Evolutionary conservation across 2,888 invertebrate species (phyloP), one percentile per base, ranked within the genome.

Genomic region (Epinotia brunnichana): DNA sequence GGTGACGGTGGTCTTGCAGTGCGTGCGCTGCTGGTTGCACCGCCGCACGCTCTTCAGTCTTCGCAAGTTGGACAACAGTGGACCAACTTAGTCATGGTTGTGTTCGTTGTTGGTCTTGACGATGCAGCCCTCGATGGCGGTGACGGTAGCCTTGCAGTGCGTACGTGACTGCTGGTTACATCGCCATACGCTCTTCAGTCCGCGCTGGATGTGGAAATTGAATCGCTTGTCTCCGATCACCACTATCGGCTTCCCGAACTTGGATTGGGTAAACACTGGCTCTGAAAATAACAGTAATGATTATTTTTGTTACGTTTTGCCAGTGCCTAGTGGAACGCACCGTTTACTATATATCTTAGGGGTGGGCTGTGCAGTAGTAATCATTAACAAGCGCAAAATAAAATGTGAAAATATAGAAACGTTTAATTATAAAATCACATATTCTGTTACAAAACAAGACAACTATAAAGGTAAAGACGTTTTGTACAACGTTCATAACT

Each of bases 171-270:
- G 72, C 21, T 56, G 67, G 68, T 68, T 68, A 56, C 72, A 72
- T 2, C 72, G 67, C 56, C 56, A 72, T 24, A 68, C 48, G 5
- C 35, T 41, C 56, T 72, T 72, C 21, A 17, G 13, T 10, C 56
- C 56, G 15, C 67, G 67, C 5, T 61, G 35, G 7, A 51, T n/a
- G 39, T 72, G 72, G 9, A 68, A 56, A 48, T 68, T 70, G 70
- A 72, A 76, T 29, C 76, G 73, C 59, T 71, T 69, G 62, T 69
- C 29, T 11, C 75, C 76, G 13, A 75, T 59, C 39, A 61, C 39
- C 11, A 75, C 48, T 21, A 75, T 69, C 10, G 73, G 75, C n/a
- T 71, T 76, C 10, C 76, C 75, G 24, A 17, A 63, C 44, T 59
- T 66, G 9, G 75, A 74, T 21, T 53, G 64, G 10, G 41, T 60